Evolutionary conservation across 2,797 vertebrate species (phyloP).

Genomic region (Pantherophis vulpinus): DNA sequence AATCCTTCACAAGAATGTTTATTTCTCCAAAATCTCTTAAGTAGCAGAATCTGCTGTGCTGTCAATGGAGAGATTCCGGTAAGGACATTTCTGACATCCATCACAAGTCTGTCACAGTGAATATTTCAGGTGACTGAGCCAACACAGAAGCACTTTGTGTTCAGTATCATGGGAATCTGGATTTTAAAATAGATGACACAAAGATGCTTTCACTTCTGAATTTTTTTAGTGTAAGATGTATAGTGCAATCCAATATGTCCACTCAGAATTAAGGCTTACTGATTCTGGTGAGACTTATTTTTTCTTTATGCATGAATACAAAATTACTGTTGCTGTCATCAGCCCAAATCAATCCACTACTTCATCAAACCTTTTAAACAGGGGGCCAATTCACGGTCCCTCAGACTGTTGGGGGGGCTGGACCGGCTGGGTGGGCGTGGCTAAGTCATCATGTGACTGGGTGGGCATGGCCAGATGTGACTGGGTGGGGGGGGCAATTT

Average conservation of each 20-base stretch:
- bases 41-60: constrained; percentile 66
- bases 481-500: too few species aligned
- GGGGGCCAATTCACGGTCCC: too few species aligned
- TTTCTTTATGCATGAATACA: neutral
- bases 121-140: constrained; percentile 69
- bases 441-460: too few species aligned
- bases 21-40: constrained; percentile 64
- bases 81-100: constrained; percentile 69
- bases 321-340: neutral
- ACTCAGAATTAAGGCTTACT: neutral
- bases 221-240: constrained; percentile 39
- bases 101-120: constrained; percentile 67
- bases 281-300: neutral
- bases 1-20: constrained; percentile 57
- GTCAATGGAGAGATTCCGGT: constrained; percentile 67
- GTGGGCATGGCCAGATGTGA: too few species aligned
- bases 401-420: too few species aligned
- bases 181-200: constrained; percentile 42
- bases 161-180: constrained; percentile 61
- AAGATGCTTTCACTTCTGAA: constrained; percentile 47
- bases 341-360: neutral
- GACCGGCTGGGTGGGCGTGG: too few species aligned
- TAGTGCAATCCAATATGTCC: neutral
- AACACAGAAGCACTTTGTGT: constrained; percentile 66
- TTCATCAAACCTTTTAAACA: too few species aligned